phyloP scores from a whole-genome alignment of 2,797 vertebrate genomes.

The Austrolebias charrua region DNA sequence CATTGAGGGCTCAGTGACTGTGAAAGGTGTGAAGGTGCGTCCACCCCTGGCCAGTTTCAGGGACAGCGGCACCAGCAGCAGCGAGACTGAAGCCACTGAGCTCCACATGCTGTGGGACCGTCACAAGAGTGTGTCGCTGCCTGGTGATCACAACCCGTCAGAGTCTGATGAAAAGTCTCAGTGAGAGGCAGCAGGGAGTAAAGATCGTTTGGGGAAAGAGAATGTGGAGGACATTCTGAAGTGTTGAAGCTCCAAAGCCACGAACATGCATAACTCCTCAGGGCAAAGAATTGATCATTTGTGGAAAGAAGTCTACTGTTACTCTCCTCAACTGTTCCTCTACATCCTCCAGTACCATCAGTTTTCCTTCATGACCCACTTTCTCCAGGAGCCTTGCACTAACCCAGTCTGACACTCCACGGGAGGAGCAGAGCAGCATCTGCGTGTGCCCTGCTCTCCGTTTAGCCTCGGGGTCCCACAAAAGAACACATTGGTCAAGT shows the following conservation, averaged over 20 bases:
- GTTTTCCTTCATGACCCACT: constrained; percentile 23
- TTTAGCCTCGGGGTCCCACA: constrained; percentile 37
- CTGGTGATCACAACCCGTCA: constrained; percentile 82
- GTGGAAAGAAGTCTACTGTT: constrained; percentile 53
- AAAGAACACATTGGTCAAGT: background rate
- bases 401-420: constrained; percentile 58
- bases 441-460: constrained; percentile 42
- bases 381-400: constrained; percentile 47
- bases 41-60: constrained; percentile 94
- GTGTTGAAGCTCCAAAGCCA: constrained; percentile 54
- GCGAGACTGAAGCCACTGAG: constrained; percentile 90
- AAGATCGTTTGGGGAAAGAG: constrained; percentile 18
- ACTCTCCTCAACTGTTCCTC: constrained; percentile 30
- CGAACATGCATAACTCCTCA: constrained; percentile 72
- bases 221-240: constrained; percentile 25
- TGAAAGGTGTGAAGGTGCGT: constrained; percentile 91
- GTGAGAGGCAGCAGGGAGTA: constrained; percentile 58
- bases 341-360: constrained; percentile 17
- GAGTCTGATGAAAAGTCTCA: constrained; percentile 88
- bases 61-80: constrained; percentile 89
- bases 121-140: constrained; percentile 86
- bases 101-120: constrained; percentile 93
- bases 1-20: constrained; percentile 92
- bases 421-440: constrained; percentile 15
- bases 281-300: constrained; percentile 70